Base-by-base conservation (phyloP, 2,797 vertebrate species). In the Danio tinwini region DNA sequence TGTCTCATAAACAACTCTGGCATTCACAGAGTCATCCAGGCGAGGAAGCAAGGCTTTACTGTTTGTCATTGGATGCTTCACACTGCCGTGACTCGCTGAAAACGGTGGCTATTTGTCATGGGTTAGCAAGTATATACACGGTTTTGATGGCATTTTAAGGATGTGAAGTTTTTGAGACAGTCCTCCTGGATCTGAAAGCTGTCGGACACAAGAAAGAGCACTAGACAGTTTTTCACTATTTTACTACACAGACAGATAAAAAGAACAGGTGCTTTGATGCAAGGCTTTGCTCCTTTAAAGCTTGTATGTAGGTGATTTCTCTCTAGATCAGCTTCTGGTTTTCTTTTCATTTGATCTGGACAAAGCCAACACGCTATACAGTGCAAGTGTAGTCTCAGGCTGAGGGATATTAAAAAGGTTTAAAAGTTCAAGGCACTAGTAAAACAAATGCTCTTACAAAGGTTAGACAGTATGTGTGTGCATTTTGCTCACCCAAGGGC, bases 211-310 rank as follows among this genome's bases (percentile, higher is more conserved):
- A 53, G 55, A 5, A 14, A 67, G 42, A 75, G 6, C 45, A 72
- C 40, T 62, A 39, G 56, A 65, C 40, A 19, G 52, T 59, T 68
- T 77, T 68, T 45, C 12, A 49, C 7, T 58, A 29, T 68, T 77
- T 77, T 77, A 68, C 53, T 59, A 59, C 21, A 58, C 7, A 11
- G 40, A 77, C 9, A 1, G 75, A 77, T 77, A 52, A 77, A 77
- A 68, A 49, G 42, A 68, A 56, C 53, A 58, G 44, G 42, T 1
- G 2, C 53, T 68, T 77, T 77, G 53, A 77, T 59, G 16, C n/a
- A 5, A 19, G 21, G 47, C 21, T 77, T 53, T 56, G 21, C 53
- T 39, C 14, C 21, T 47, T 42, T 14, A 45, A 11, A 58, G 42
- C 21, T 67, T 12, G 10, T 63, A 67, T 12, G 2, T 21, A 49